Evolutionary conservation across 2,113 vertebrate species (phyloP).

Genomic region (Anthoscopus minutus): DNA sequence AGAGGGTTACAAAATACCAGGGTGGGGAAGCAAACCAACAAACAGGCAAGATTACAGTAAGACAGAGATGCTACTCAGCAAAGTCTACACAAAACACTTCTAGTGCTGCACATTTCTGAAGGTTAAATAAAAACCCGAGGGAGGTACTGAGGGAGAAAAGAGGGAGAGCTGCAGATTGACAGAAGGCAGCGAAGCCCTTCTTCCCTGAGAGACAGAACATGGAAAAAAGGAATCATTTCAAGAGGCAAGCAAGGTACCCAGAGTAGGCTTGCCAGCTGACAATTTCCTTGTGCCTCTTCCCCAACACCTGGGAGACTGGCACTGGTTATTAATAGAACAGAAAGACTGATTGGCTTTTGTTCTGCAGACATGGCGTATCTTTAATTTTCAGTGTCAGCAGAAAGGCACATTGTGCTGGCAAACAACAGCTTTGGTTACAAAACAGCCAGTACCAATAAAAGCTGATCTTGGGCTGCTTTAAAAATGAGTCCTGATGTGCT

Average conservation of each 20-base stretch:
- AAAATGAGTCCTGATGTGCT: neutral
- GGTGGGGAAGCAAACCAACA: neutral
- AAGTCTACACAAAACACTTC: neutral
- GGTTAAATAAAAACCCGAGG: neutral
- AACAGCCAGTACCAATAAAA: slow-evolving; percentile 19
- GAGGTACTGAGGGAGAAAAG: neutral
- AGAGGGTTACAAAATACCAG: neutral
- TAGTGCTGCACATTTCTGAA: neutral
- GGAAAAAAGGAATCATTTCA: neutral
- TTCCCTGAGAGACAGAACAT: neutral
- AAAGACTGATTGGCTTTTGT: slow-evolving; percentile 35
- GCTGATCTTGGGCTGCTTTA: neutral
- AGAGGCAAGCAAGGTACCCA: neutral
- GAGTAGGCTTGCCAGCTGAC: neutral
- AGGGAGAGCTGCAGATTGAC: neutral
- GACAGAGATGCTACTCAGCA: neutral
- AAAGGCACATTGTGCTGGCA: slow-evolving; percentile 7
- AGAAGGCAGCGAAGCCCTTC: neutral
- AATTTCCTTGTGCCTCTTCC: slow-evolving; percentile 2
- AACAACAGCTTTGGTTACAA: slow-evolving; percentile 35
- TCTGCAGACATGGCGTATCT: slow-evolving; percentile 16
- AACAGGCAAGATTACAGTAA: neutral
- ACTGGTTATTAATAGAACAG: slow-evolving; percentile 7
- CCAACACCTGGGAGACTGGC: slow-evolving; percentile 9
- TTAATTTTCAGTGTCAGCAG: neutral